Percentiles rank a stretch among this genome's conserved stretches.
Conservation (phyloP, 1,140 invertebrate genomes). For the Drosophila cardini region DNA sequence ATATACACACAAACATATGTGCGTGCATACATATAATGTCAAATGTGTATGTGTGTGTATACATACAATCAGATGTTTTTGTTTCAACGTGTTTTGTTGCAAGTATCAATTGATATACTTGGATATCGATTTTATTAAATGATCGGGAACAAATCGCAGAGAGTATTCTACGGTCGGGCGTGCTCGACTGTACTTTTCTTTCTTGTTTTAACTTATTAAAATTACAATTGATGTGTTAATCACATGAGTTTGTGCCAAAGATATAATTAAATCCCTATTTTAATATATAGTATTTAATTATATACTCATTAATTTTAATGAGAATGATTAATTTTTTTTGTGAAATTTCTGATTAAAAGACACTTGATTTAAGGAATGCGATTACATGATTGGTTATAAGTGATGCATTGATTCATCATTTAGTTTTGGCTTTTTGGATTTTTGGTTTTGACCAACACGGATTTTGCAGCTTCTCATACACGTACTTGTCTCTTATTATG, state of each 20-base stretch:
- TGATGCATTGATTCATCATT: constrained; percentile 29
- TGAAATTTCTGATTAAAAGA: background rate
- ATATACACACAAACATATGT: no score
- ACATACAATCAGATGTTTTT: no score
- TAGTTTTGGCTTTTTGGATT: background rate
- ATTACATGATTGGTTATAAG: background rate
- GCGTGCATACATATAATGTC: no score
- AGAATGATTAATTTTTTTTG: constrained; percentile 3
- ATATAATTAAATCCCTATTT: background rate
- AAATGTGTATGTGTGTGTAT: no score
- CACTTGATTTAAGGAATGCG: background rate
- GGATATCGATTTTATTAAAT: no score
- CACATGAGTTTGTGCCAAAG: background rate
- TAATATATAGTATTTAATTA: no score
- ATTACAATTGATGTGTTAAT: background rate
- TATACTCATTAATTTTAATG: background rate
- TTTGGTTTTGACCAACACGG: constrained; percentile 9
- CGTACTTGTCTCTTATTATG: constrained; percentile 2
- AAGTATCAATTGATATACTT: no score
- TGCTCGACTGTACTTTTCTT: no score
- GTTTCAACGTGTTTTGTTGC: no score
- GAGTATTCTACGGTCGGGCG: no score
- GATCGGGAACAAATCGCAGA: no score
- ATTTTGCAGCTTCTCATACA: background rate
- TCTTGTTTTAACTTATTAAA: background rate